These are phyloP conservation scores for Spilosoma lubricipeda DNA, from an alignment of 2,888 invertebrate genomes.

Conservation along the genomic window DNA sequence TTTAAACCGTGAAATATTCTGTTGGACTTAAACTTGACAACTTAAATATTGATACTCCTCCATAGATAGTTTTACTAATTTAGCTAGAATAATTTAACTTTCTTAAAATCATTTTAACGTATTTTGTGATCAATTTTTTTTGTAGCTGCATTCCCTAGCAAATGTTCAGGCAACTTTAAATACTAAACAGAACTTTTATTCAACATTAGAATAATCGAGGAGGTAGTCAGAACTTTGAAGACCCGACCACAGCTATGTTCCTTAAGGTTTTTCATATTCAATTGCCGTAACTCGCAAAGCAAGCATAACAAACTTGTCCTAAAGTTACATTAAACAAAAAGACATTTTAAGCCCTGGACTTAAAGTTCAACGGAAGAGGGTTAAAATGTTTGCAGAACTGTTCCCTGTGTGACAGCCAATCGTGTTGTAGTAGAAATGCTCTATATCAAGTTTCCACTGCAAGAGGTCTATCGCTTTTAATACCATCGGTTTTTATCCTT, in stretches of 20 bases:
- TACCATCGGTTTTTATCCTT: constrained; percentile 75
- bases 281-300: constrained; percentile 55
- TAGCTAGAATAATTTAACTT: too few relatives aligned
- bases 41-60: too few relatives aligned
- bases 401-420: constrained; percentile 57
- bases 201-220: constrained; percentile 38
- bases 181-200: constrained; percentile 41
- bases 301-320: constrained; percentile 25
- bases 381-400: constrained; percentile 36
- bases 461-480: constrained; percentile 72
- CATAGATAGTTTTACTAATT: too few relatives aligned
- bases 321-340: constrained; percentile 26
- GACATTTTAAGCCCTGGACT: constrained; percentile 15
- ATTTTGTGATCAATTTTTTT: not conserved
- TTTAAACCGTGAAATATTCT: too few relatives aligned
- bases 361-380: constrained; percentile 23
- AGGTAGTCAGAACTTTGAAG: constrained; percentile 34
- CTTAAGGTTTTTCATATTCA: constrained; percentile 64
- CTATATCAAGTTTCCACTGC: constrained; percentile 52
- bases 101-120: too few relatives aligned
- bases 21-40: too few relatives aligned
- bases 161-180: constrained; percentile 34
- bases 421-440: constrained; percentile 52
- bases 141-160: constrained; percentile 25
- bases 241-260: constrained; percentile 53